phyloP scores from a whole-genome alignment of 2,888 invertebrate genomes.

The Colletes collaris region DNA sequence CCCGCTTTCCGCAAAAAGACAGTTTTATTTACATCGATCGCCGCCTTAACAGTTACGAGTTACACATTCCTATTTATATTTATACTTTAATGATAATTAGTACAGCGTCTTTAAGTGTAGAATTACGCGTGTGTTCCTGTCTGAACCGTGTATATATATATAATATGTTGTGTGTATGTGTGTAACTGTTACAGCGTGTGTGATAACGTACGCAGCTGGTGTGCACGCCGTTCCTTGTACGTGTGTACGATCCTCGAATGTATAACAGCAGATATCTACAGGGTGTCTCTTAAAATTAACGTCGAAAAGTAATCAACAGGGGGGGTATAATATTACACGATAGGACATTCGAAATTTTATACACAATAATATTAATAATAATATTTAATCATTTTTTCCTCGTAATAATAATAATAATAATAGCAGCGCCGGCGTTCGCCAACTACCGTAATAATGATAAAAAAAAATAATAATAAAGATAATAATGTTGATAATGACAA shows the following conservation, averaged over 20 bases:
- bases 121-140: conserved; percentile 51
- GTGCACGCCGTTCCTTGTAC: conserved; percentile 6
- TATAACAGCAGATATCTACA: conserved; percentile 79
- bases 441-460: conserved; percentile 60
- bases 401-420: conserved; percentile 59
- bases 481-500: conserved; percentile 50
- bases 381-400: conserved; percentile 50
- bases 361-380: conserved; percentile 75
- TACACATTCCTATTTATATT: conserved; percentile 79
- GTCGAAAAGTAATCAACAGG: conserved; percentile 76
- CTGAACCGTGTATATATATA: conserved; percentile 20
- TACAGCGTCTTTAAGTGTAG: conserved; percentile 65
- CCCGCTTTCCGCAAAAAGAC: conserved; percentile 51
- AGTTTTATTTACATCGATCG: conserved; percentile 80
- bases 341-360: conserved; percentile 74
- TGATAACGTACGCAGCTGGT: background rate
- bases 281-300: conserved; percentile 71
- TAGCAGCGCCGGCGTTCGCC: conserved; percentile 55
- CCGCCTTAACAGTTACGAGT: conserved; percentile 76
- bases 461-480: conserved; percentile 40
- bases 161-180: conserved; percentile 14
- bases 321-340: conserved; percentile 78
- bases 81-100: conserved; percentile 76
- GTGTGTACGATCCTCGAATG: conserved; percentile 57
- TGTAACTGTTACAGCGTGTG: conserved; percentile 38